Evolutionary conservation across 2,888 invertebrate genomes (phyloP).

Genomic region (Rosalia funebris): DNA sequence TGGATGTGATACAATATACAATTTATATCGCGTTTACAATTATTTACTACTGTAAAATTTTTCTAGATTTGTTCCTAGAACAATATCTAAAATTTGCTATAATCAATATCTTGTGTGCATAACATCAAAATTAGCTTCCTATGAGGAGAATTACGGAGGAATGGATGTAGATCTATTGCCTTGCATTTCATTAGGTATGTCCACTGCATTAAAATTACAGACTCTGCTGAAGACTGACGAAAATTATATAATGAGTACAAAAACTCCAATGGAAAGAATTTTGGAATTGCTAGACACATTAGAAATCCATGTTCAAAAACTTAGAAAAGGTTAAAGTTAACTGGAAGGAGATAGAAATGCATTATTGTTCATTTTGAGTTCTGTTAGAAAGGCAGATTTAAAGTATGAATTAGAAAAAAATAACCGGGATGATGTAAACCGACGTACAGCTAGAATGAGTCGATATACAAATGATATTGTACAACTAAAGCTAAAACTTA

Average conservation of each 20-base stretch:
- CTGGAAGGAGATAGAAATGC: constrained; percentile 87
- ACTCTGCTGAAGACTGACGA: constrained; percentile 71
- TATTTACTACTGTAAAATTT: no score
- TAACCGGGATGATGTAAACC: no score
- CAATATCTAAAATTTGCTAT: not conserved
- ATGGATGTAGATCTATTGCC: constrained; percentile 56
- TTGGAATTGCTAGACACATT: constrained; percentile 80
- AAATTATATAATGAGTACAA: constrained; percentile 65
- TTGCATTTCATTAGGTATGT: constrained; percentile 46
- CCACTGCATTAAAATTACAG: constrained; percentile 41
- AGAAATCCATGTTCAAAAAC: constrained; percentile 82
- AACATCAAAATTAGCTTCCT: constrained; percentile 32
- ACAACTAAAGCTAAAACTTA: no score
- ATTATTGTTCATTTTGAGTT: constrained; percentile 81
- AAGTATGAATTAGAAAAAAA: constrained; percentile 75
- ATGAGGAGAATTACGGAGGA: constrained; percentile 34
- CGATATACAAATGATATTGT: no score
- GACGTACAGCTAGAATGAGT: no score
- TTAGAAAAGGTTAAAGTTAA: constrained; percentile 79
- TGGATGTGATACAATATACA: no score
- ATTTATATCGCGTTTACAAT: no score
- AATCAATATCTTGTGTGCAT: constrained; percentile 15
- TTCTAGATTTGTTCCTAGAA: constrained; percentile 10
- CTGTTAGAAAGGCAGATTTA: constrained; percentile 80
- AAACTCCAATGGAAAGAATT: constrained; percentile 73